Base-by-base conservation (phyloP, 2,113 vertebrate genomes). In the Centrocercus urophasianus region DNA sequence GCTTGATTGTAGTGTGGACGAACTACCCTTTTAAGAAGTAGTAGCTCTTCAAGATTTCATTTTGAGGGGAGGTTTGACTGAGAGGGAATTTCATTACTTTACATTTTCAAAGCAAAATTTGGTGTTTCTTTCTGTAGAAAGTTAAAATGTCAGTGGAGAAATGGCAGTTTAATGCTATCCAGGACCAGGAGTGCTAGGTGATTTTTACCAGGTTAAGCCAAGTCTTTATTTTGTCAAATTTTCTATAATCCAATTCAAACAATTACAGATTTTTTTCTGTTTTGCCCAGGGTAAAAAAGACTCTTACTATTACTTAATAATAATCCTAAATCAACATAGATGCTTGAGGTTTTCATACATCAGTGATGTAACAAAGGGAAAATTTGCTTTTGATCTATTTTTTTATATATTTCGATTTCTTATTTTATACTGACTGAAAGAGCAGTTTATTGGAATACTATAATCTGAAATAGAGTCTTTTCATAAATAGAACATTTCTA, bases 401-500 rank as follows among this genome's bases (percentile, higher is more conserved):
- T 92, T 57, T 57, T 57, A 28, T 8, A 40, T 75, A 48, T 92
- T 92, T 90, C 30, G 34, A 20, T 76, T 54, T 92, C 59, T 93
- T 92, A 38, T 92, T 89, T 93, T 83, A 34, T 83, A 91, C 82
- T 94, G 54, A 85, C 34, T 83, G 70, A 27, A 63, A 93, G 61
- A 95, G 32, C 43, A 87, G 34, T 74, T 82, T 93, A 70, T 82
- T 96, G 85, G 72, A 93, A 89, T 90, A 38, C 88, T 93, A 22
- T 93, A 93, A 15, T 85, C 74, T 96, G 79, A 77, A 86, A 73
- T 88, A 34, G 79, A 96, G 94, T 94, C 90, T 94, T 94, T 94
- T 91, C 92, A 95, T 93, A 94, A 94, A 69, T 91, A 92, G 83
- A 95, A 57, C 69, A 93, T 95, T 93, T 89, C 83, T 95, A 79